Base-by-base conservation (phyloP, 2,797 vertebrate species). In the Aeoliscus strigatus region DNA sequence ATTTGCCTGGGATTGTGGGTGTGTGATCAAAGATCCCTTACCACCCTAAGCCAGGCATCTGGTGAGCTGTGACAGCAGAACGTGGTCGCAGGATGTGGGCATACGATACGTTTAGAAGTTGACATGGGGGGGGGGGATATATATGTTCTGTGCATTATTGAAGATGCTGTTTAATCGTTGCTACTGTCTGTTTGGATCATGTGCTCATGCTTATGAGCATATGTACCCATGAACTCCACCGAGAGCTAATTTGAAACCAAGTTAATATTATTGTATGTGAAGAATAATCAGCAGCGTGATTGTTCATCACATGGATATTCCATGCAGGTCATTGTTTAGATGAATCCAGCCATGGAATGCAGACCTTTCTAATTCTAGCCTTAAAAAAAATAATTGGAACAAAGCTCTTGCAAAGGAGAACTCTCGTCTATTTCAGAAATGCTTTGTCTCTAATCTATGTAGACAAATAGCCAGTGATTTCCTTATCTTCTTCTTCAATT, bases 11-110 rank as follows among this genome's bases (percentile, higher is more conserved):
- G 44, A 56, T 54, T 45, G 75, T 54, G 52, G 51, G 65, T 39
- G 50, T 64, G 57, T 63, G 68, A 77, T 79, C 73, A 68, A 66
- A 77, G 58, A 70, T 65, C 63, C 53, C 51, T 32, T 11, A 30
- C 67, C 41, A 46, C 48, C 65, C 39, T 17, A 36, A 60, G 60
- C 69, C 35, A 58, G 44, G 59, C 67, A 66, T 60, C 62, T 64
- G 52, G 54, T 40, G 39, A 42, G 9, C 51, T 9, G 45, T 51
- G 56, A 63, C 70, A 53, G 52, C 44, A 16, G 30, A 54, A 44
- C 29, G 12, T 12, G 40, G 39, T 25, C 32, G 54, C 56, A n/a
- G n/a, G n/a, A n/a, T n/a, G n/a, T n/a, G n/a, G n/a, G n/a, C n/a
- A n/a, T n/a, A n/a, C n/a, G n/a, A n/a, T n/a, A n/a, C n/a, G n/a